phyloP scores from a whole-genome alignment of 2,888 invertebrate species.

The Nebria brevicollis region DNA sequence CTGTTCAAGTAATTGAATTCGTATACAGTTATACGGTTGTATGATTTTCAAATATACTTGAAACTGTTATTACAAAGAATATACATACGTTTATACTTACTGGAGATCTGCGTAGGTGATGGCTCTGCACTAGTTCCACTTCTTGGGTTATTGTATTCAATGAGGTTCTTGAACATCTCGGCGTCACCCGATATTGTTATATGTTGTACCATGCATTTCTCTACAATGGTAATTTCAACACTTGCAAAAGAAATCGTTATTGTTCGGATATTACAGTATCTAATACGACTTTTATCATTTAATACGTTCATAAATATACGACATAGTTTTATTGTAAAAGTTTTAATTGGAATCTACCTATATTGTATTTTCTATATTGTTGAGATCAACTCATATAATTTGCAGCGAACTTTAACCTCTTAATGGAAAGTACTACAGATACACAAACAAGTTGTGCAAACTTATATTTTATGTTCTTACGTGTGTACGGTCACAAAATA shows the following conservation, averaged over 20 bases:
- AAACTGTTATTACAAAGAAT: slow-evolving; percentile 17
- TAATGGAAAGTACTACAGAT: neutral
- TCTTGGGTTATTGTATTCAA: slow-evolving; percentile 1
- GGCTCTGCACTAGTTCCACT: neutral
- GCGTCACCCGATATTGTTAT: neutral
- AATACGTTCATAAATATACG: neutral
- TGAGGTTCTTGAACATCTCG: neutral
- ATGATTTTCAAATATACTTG: slow-evolving; percentile 26
- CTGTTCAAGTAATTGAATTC: slow-evolving; percentile 6
- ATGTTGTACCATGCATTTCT: neutral
- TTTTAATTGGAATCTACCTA: neutral
- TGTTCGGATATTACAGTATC: neutral
- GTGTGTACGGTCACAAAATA: no score
- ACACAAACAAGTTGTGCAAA: neutral
- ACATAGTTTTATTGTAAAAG: neutral
- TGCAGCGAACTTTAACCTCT: neutral
- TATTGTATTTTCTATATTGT: neutral
- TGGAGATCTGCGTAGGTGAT: neutral
- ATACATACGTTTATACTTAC: slow-evolving; percentile 1
- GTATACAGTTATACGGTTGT: slow-evolving; percentile 18
- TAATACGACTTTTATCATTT: neutral
- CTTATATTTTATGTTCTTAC: neutral
- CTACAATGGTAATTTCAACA: neutral
- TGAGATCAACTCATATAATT: neutral
- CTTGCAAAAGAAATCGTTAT: neutral